Conservation (phyloP, 2,888 invertebrate genomes). For the Timema podura region DNA sequence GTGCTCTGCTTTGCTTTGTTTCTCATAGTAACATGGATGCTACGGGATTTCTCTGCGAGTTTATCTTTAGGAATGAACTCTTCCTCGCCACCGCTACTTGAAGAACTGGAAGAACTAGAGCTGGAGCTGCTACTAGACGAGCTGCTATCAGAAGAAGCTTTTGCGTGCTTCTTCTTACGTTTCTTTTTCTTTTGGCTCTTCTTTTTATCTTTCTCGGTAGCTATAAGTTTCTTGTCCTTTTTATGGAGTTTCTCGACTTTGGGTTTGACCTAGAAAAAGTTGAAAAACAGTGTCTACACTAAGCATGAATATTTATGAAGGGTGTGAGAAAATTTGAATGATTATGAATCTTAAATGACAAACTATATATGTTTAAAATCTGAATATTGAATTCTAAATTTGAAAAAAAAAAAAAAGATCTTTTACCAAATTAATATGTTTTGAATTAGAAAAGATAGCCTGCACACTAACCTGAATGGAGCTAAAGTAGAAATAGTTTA, state of each 20-base stretch:
- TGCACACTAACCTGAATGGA: too few relatives aligned
- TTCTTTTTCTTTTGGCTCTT: conserved; percentile 50
- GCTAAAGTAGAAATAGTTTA: too few relatives aligned
- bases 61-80: conserved; percentile 32
- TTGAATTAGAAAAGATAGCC: too few relatives aligned
- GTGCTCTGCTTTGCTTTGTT: conserved; percentile 52
- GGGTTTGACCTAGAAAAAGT: too few relatives aligned
- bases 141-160: conserved; percentile 23
- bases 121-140: conserved; percentile 14
- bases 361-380: too few relatives aligned
- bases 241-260: conserved; percentile 27
- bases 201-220: conserved; percentile 42
- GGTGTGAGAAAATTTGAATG: too few relatives aligned
- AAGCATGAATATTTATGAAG: too few relatives aligned
- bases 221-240: conserved; percentile 47
- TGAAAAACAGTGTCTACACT: too few relatives aligned
- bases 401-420: too few relatives aligned
- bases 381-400: too few relatives aligned
- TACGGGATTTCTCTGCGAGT: conserved; percentile 50
- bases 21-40: conserved; percentile 63
- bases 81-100: conserved; percentile 44
- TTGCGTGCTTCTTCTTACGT: conserved; percentile 35
- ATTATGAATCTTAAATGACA: too few relatives aligned
- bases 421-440: too few relatives aligned
- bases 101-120: conserved; percentile 18